phyloP scores from a whole-genome alignment of 2,888 invertebrate species.

The Pedicia rivosa region DNA sequence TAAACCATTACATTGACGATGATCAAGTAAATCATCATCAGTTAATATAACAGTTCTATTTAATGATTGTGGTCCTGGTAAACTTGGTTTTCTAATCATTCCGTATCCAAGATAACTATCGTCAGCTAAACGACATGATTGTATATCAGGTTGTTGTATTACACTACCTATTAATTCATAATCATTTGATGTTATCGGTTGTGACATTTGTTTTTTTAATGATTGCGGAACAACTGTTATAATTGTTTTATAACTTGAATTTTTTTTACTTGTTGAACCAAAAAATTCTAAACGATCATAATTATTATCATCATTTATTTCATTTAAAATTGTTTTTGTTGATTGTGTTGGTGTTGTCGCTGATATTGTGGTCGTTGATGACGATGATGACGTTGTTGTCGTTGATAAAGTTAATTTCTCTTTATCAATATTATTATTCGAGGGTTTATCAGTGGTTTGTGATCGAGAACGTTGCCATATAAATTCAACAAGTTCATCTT shows the following conservation, averaged over 20 bases:
- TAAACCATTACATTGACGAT: conserved; percentile 56
- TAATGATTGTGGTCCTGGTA: conserved; percentile 37
- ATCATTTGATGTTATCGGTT: conserved; percentile 42
- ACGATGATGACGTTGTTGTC: background rate
- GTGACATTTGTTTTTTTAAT: conserved; percentile 16
- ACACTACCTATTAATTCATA: conserved; percentile 58
- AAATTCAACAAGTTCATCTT: conserved; percentile 29
- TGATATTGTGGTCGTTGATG: conserved; percentile 2
- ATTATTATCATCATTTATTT: conserved; percentile 34
- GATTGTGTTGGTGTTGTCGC: conserved; percentile 2
- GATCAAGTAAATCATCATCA: conserved; percentile 31
- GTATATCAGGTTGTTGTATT: conserved; percentile 45
- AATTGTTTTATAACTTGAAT: conserved; percentile 54
- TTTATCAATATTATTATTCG: conserved; percentile 24
- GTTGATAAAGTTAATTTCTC: conserved; percentile 16
- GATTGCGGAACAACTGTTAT: conserved; percentile 40
- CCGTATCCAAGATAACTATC: conserved; percentile 71
- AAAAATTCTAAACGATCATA: conserved; percentile 73
- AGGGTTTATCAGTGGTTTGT: too few species aligned
- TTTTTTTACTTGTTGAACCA: conserved; percentile 52
- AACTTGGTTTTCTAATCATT: conserved; percentile 49
- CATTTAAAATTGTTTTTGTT: conserved; percentile 10
- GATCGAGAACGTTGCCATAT: conserved; percentile 29
- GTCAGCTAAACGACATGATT: conserved; percentile 55
- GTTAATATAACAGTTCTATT: conserved; percentile 29